These are phyloP conservation scores for Synchiropus splendidus DNA, from an alignment of 2,113 vertebrate genomes.

Conservation along the genomic window DNA sequence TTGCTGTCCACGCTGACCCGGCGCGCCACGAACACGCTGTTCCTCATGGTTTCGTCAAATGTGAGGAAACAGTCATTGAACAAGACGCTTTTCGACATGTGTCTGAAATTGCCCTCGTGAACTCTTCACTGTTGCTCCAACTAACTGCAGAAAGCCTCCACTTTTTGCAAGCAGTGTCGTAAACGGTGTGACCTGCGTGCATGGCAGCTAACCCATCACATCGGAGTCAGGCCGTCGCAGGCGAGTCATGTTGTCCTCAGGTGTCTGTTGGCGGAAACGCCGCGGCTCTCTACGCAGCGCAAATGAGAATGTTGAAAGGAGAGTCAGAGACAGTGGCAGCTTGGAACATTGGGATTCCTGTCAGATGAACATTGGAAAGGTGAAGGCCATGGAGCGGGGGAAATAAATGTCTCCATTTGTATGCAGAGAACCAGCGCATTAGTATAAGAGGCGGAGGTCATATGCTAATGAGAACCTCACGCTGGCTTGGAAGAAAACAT, in stretches of 20 bases:
- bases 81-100: slow-evolving; percentile 18
- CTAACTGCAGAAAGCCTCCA: too few relatives aligned
- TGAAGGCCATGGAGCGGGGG: slow-evolving; percentile 51
- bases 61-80: slow-evolving; percentile 40
- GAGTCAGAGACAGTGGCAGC: slow-evolving; percentile 34
- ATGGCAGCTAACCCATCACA: slow-evolving; percentile 29
- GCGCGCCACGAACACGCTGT: slow-evolving; percentile 22
- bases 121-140: slow-evolving; percentile 20
- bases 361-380: slow-evolving; percentile 58
- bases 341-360: slow-evolving; percentile 61
- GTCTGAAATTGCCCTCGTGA: slow-evolving; percentile 26
- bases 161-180: slow-evolving; percentile 3
- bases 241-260: slow-evolving; percentile 15
- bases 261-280: slow-evolving; percentile 9
- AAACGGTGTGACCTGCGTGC: slow-evolving; percentile 16
- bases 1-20: too few relatives aligned
- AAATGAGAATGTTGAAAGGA: too few relatives aligned
- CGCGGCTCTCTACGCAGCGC: slow-evolving; percentile 34
- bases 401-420: slow-evolving; percentile 70
- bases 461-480: slow-evolving; percentile 68
- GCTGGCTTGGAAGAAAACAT: slow-evolving; percentile 43
- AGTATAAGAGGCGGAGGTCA: slow-evolving; percentile 63
- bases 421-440: slow-evolving; percentile 65
- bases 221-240: slow-evolving; percentile 20
- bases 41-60: slow-evolving; percentile 26